Evolutionary conservation across 30 jellyfish, hydroid and myxozoan genomes (phyloP).

Genomic region (Turritopsis dohrnii): DNA sequence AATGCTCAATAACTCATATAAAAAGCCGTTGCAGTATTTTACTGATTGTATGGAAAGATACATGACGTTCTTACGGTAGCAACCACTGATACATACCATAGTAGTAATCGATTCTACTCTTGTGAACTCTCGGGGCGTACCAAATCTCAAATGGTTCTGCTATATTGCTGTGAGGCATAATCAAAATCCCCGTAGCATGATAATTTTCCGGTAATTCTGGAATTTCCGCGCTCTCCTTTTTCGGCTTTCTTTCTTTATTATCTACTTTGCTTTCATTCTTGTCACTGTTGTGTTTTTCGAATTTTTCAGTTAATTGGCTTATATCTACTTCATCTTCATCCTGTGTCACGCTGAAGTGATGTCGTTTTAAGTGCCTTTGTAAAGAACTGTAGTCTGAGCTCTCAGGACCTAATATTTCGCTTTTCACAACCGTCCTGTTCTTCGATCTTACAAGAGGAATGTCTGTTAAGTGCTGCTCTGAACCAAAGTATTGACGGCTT

Average conservation of each 20-base stretch:
- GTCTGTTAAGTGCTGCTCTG: not conserved
- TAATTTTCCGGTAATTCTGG: constrained; percentile 82
- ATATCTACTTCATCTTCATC: not conserved
- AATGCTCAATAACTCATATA: no score
- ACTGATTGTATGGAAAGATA: not conserved
- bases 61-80: not conserved
- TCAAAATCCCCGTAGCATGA: constrained; percentile 84
- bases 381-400: not conserved
- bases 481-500: not conserved
- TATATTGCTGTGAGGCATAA: constrained; percentile 86
- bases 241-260: not conserved
- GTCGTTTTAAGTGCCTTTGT: not conserved
- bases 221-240: not conserved
- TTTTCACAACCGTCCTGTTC: not conserved
- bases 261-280: not conserved
- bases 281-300: not conserved
- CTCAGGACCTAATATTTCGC: not conserved
- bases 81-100: constrained; percentile 43
- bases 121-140: constrained; percentile 66
- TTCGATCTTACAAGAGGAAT: not conserved
- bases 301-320: not conserved
- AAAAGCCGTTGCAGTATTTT: no score
- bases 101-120: constrained; percentile 88
- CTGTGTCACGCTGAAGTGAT: not conserved
- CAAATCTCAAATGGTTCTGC: constrained; percentile 99